Base-by-base conservation (phyloP, 2,113 vertebrate species). In the Cyrtonyx montezumae region DNA sequence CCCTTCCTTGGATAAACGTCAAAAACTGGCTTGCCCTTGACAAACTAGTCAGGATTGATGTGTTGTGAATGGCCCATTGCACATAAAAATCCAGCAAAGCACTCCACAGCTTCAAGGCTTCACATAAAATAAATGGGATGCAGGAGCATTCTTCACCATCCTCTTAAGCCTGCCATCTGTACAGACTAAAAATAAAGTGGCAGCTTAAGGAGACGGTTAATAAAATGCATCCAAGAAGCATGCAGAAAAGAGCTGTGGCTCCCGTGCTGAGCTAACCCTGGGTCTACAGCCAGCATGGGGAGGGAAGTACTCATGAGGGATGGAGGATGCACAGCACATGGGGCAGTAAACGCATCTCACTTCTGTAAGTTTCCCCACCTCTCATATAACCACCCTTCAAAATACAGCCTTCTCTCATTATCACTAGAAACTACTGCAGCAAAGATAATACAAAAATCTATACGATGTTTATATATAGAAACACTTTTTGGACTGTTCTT, bases 131-230 rank as follows among this genome's bases (percentile, higher is more conserved):
- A 81, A 78, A 84, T 74, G 10, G 75, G 36, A 93, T 93, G 88
- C 63, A 65, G 80, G 66, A 30, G 6, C 88, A 75, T 89, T 78
- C 74, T 91, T 89, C 74, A 77, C 81, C 74, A 56, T 70, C 78
- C 75, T 84, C 79, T 96, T 84, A 90, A 63, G 77, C 49, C 45
- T 65, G 63, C 93, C 93, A 94, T 95, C 87, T 95, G 91, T 36
- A 79, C 74, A 58, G 65, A 42, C 93, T 89, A 94, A 94, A 95
- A 95, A 86, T 95, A 95, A 92, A 92, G 73, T 56, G 63, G 79
- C 63, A 75, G 79, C 67, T 87, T 91, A 66, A 91, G 83, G 69
- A 91, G 58, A 46, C 40, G 51, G 25, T 93, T 93, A 83, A 87
- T 81, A 78, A 89, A 96, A 84, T 53, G 58, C 84, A 83, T 49